Evolutionary conservation across 2,888 invertebrate species (phyloP).

Genomic region (Limnephilus auricula): DNA sequence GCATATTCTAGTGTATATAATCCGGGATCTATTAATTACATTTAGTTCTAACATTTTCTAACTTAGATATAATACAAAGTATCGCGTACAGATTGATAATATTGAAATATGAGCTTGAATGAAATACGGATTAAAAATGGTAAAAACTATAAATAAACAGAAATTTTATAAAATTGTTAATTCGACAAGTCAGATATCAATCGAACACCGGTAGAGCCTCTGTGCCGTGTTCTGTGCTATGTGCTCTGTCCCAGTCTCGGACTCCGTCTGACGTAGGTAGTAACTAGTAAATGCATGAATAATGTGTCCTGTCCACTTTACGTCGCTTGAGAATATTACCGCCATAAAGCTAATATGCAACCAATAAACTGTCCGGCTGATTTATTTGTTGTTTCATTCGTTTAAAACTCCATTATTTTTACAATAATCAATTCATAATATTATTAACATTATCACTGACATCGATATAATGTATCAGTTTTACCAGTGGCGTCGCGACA

Average conservation of each 20-base stretch:
- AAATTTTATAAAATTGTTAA: not conserved
- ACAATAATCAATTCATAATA: not conserved
- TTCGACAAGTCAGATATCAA: not conserved
- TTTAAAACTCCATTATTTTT: not conserved
- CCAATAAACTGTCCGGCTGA: conserved; percentile 30
- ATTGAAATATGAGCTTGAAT: not conserved
- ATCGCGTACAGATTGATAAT: not conserved
- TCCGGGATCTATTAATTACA: no score
- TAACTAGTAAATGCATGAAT: not conserved
- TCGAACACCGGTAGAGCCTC: not conserved
- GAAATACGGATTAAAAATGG: not conserved
- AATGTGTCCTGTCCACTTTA: conserved; percentile 17
- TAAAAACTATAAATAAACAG: not conserved
- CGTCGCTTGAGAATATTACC: conserved; percentile 21
- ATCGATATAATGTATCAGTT: not conserved
- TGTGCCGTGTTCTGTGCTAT: no score
- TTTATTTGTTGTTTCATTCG: conserved; percentile 2
- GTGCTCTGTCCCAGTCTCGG: not conserved
- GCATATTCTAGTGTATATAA: no score
- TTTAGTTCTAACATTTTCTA: no score
- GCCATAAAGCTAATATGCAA: conserved; percentile 32
- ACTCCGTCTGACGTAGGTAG: not conserved
- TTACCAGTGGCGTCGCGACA: not conserved
- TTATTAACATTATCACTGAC: not conserved
- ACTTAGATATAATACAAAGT: no score